Conservation (phyloP, 2,113 vertebrate genomes). For the Salvelinus alpinus region DNA sequence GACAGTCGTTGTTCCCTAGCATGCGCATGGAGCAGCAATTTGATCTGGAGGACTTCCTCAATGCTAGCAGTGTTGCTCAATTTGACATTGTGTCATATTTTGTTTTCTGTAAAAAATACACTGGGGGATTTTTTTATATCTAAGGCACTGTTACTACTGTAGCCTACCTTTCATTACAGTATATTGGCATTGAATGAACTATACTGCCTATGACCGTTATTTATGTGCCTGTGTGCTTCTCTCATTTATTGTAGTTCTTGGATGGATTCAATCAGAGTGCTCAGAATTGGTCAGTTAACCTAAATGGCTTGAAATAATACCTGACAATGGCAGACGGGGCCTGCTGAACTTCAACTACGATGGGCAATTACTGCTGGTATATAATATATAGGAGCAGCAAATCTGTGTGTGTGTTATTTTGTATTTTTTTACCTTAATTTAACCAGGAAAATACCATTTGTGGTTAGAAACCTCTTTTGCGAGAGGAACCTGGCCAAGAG, state of each 20-base stretch:
- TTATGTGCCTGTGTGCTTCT: background rate
- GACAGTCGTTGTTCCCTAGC: conserved; percentile 33
- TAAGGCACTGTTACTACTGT: too few species aligned
- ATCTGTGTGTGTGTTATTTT: background rate
- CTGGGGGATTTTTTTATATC: too few species aligned
- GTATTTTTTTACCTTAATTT: too few species aligned
- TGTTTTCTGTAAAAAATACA: too few species aligned
- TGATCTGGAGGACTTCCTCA: conserved; percentile 29
- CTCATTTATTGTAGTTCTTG: conserved; percentile 2
- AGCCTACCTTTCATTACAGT: too few species aligned
- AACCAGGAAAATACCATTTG: too few species aligned
- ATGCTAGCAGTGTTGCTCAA: conserved; percentile 15
- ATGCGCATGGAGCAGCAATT: conserved; percentile 27
- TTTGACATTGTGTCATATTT: background rate
- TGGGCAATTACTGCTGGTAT: conserved; percentile 13
- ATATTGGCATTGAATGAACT: too few species aligned
- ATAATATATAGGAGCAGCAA: too few species aligned
- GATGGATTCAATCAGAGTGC: background rate
- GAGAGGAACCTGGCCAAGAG: too few species aligned
- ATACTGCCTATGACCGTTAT: background rate
- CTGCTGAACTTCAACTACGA: conserved; percentile 4
- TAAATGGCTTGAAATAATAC: conserved; percentile 6
- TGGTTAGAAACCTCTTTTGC: too few species aligned
- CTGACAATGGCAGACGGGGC: background rate
- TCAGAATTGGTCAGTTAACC: conserved; percentile 8